Conservation (phyloP, 35 echinoderm and acorn worm species). For the Diadema setosum region DNA sequence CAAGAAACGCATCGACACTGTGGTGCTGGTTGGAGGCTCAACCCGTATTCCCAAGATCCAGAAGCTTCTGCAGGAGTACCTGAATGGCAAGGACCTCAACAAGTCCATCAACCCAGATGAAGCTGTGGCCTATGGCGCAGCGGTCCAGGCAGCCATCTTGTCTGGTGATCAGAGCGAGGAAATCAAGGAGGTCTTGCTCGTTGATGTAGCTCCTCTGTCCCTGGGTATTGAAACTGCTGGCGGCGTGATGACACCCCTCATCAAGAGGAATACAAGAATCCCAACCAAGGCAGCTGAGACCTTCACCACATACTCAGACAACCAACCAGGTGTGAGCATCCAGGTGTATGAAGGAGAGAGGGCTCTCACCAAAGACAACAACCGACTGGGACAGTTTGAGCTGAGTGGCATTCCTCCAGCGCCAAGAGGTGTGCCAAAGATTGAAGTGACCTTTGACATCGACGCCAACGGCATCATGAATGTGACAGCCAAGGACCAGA, state of each 20-base stretch:
- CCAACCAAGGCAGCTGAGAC: conserved; percentile 38
- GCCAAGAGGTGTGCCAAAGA: conserved; percentile 81
- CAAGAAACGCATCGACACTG: conserved; percentile 68
- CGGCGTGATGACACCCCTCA: conserved; percentile 75
- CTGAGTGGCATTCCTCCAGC: conserved; percentile 81
- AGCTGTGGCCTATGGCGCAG: conserved; percentile 88
- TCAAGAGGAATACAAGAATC: conserved; percentile 77
- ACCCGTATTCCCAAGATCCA: conserved; percentile 97
- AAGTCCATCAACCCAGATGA: conserved; percentile 95
- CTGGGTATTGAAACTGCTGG: conserved; percentile 92
- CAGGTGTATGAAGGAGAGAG: conserved; percentile 96
- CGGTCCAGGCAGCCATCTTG: conserved; percentile 44
- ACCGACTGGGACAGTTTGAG: conserved; percentile 91
- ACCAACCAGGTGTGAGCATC: conserved; percentile 76
- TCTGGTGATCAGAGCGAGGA: conserved; percentile 13
- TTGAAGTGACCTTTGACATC: conserved; percentile 94
- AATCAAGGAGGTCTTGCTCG: too few species aligned
- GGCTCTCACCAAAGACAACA: conserved; percentile 75
- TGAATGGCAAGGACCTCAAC: conserved; percentile 88
- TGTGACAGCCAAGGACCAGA: conserved; percentile 74
- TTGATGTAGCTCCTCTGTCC: conserved; percentile 78
- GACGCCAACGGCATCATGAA: conserved; percentile 93
- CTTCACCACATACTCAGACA: conserved; percentile 85
- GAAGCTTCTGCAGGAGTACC: conserved; percentile 60
- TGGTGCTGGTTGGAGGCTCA: conserved; percentile 87